phyloP scores from a whole-genome alignment of 2,113 vertebrate genomes.

The Antechinus stuartii region DNA sequence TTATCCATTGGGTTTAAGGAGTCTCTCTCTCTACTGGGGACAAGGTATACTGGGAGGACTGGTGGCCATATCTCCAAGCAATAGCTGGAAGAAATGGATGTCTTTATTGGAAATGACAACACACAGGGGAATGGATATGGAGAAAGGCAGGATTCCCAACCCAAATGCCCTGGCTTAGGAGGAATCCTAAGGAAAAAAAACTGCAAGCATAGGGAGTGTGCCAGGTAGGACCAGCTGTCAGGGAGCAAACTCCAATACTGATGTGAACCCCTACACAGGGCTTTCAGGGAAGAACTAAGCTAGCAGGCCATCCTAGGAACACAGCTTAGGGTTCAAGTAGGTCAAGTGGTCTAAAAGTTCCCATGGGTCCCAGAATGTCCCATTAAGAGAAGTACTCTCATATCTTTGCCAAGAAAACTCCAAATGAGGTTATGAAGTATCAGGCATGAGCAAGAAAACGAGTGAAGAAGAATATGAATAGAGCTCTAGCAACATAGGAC shows the following conservation, averaged over 20 bases:
- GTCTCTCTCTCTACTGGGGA: slow-evolving; percentile 70
- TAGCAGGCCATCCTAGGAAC: slow-evolving; percentile 44
- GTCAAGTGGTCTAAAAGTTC: slow-evolving; percentile 48
- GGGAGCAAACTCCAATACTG: slow-evolving; percentile 75
- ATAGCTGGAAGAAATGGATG: slow-evolving; percentile 57
- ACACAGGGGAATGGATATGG: slow-evolving; percentile 21
- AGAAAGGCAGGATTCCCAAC: slow-evolving; percentile 73
- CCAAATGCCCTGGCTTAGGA: slow-evolving; percentile 59
- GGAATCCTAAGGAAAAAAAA: slow-evolving; percentile 56
- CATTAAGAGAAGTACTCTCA: slow-evolving; percentile 29
- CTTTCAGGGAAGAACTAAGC: slow-evolving; percentile 56
- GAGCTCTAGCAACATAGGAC: background rate
- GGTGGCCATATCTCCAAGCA: slow-evolving; percentile 30
- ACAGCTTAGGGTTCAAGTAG: slow-evolving; percentile 52
- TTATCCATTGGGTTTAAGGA: slow-evolving; percentile 75
- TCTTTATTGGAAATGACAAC: slow-evolving; percentile 37
- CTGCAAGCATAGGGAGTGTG: slow-evolving; percentile 51
- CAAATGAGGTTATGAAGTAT: background rate
- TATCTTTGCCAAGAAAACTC: background rate
- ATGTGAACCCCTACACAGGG: slow-evolving; percentile 38
- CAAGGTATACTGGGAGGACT: no score
- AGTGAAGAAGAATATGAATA: background rate
- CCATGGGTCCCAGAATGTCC: slow-evolving; percentile 65
- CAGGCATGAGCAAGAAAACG: background rate
- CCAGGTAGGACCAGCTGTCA: slow-evolving; percentile 40